Evolutionary conservation across 2,113 vertebrate species (phyloP), one percentile per base, ranked within the genome.

Genomic region (Ophiodon elongatus): DNA sequence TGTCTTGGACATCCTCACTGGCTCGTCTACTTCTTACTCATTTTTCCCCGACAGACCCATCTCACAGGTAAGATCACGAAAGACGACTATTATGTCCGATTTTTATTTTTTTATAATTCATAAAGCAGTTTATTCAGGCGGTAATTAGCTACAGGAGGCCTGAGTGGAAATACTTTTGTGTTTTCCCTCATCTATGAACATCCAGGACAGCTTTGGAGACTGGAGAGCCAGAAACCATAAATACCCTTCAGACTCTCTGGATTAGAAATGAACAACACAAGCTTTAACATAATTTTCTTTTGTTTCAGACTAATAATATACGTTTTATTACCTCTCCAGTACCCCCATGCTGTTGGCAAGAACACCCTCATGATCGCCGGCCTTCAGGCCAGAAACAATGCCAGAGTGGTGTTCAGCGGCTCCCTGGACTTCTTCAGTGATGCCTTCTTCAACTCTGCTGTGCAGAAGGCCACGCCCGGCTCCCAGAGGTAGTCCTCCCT

Each of bases 371-470:
- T 99, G 78, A 97, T 99, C 0, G 98, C 98, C 0, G 98, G 98
- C 2, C 97, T 99, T 8, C 98, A 99, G 87, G 98, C 98, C 39
- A 95, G 98, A 81, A 99, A 99, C 94, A 99, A 99, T 0, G 98
- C 98, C 72, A 96, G 98, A 0, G 97, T 99, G 13, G 94, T 99
- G 87, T 99, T 99, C 95, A 99, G 98, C 0, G 98, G 98, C 33
- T 99, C 98, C 19, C 82, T 99, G 45, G 97, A 99, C 57, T 99
- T 99, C 94, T 99, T 99, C 91, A 99, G 98, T 0, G 97, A 99
- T 0, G 96, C 97, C 56, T 99, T 99, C 93, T 99, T 99, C 93
- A 99, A 96, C 86, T 98, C 98, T 0, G 94, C 97, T 0, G 97
- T 99, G 89, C 97, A 99, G 95, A 99, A 99, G 75, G 97, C 97